Evolutionary conservation across 1,140 invertebrate species (phyloP), one percentile per base, ranked within the genome.

Genomic region (Drosophila ironensis): DNA sequence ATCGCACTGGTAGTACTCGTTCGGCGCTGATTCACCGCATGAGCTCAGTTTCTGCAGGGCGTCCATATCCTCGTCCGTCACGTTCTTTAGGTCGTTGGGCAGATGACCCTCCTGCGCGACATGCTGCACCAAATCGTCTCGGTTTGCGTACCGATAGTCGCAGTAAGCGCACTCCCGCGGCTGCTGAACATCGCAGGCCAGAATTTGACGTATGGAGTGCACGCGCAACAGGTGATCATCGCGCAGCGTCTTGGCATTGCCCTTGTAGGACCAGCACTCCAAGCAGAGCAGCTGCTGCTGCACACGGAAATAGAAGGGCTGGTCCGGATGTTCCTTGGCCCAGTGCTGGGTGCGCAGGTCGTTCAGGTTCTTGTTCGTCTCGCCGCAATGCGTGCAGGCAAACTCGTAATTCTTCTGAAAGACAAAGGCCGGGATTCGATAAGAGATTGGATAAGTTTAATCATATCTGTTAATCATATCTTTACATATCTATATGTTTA

Each of bases 271-370:
- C 8, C 44, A 50, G 51, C 78, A 84, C 1, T 28, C 20, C 1
- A 51, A 51, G 17, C 78, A 84, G 17, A 68, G 51, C 0, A 84
- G 37, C 11, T 54, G 46, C 4, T 69, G 70, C 16, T 86, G 80
- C 2, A 74, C 74, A 4, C 59, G 63, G 27, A 84, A 84, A 12
- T 66, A 78, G 40, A 84, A 84, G 0, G 78, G 64, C 25, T 47
- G 46, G 1, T 74, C 54, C 2, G 48, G n/a, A 51, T 84, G 78
- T 7, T 4, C 8, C 1, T 6, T 1, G 1, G 59, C 19, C 54
- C 73, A 82, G 46, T 84, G 78, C 9, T 86, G 20, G 9, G 17
- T 25, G n/a, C 59, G 59, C 9, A 84, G 25, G 0, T 66, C 38
- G 11, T n/a, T 7, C 2, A 74, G 24, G n/a, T 54, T 35, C 19